Evolutionary conservation across 2,113 vertebrate species (phyloP).

Genomic region (Myotis davidii): DNA sequence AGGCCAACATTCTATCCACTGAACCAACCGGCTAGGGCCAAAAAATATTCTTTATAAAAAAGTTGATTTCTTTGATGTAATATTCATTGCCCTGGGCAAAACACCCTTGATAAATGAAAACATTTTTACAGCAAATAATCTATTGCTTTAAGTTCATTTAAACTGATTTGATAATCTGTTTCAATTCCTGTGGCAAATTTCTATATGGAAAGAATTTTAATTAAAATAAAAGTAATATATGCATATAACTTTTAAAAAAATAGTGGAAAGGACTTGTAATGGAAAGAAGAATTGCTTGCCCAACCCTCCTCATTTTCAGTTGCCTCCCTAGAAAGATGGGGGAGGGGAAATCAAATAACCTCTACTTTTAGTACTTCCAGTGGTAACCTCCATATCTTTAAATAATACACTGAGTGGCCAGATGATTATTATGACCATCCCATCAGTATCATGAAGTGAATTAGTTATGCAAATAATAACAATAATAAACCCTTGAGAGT

Average conservation of each 20-base stretch:
- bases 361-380: background rate
- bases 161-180: conserved; percentile 68
- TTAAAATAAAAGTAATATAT: conserved; percentile 71
- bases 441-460: too few species aligned
- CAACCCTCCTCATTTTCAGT: fast-evolving
- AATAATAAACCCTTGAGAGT: too few species aligned
- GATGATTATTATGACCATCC: too few species aligned
- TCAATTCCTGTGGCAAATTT: conserved; percentile 70
- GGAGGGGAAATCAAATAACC: background rate
- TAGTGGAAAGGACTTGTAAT: conserved; percentile 17
- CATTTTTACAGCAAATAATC: conserved; percentile 73
- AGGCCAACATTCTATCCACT: too few species aligned
- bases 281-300: background rate
- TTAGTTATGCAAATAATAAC: too few species aligned
- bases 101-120: conserved; percentile 67
- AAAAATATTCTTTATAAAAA: conserved; percentile 64
- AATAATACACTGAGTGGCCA: background rate
- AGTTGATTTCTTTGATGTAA: conserved; percentile 72
- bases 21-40: too few species aligned
- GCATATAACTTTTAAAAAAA: conserved; percentile 19
- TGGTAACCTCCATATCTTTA: background rate
- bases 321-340: background rate
- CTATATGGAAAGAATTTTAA: conserved; percentile 71
- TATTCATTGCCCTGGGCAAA: conserved; percentile 70
- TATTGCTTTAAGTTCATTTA: conserved; percentile 73